Base-by-base conservation (phyloP, 2,888 invertebrate species). In the Dysmachus trigonus region DNA sequence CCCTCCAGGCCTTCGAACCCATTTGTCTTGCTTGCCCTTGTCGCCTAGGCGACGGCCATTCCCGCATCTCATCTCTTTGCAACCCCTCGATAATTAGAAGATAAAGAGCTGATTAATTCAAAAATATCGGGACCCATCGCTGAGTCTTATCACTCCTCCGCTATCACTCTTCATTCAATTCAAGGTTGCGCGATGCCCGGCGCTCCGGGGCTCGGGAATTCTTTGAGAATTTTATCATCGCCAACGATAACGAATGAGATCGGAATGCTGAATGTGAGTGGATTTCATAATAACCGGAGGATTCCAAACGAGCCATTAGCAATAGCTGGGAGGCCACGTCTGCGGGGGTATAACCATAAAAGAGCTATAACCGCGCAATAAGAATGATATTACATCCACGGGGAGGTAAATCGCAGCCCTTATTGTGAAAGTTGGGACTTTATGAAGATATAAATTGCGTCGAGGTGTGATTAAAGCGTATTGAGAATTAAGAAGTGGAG, bases 161-260 rank as follows among this genome's bases (percentile, higher is more conserved):
- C 82, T 35, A 82, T 82, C 62, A 62, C 18, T 82, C 82, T 82
- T 71, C 82, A 35, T 82, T 71, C 71, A 71, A 33, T 82, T 82
- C 82, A 82, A 71, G 62, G 71, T 53, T 35, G 71, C 71, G 53
- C n/a, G 35, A 10, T 35, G 22, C n/a, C 53, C 8, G 22, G n/a
- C 30, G 33, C 71, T 30, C 71, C 41, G 18, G 38, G 27, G n/a
- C 27, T 62, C 31, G 18, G 71, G 38, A 82, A 35, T 82, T 38
- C 38, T 82, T 82, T 8, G 82, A 27, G 82, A 82, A 82, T 82
- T 82, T 82, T 82, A 82, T 82, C 82, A 71, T 82, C 82, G 38
- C 71, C 82, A 82, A 82, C 71, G 82, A 82, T 82, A 62, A 82
- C 82, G 82, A 82, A 82, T 82, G 82, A 82, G n/a, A 82, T 82